phyloP scores from a whole-genome alignment of 2,888 invertebrate species.

The Schizotus pectinicornis region DNA sequence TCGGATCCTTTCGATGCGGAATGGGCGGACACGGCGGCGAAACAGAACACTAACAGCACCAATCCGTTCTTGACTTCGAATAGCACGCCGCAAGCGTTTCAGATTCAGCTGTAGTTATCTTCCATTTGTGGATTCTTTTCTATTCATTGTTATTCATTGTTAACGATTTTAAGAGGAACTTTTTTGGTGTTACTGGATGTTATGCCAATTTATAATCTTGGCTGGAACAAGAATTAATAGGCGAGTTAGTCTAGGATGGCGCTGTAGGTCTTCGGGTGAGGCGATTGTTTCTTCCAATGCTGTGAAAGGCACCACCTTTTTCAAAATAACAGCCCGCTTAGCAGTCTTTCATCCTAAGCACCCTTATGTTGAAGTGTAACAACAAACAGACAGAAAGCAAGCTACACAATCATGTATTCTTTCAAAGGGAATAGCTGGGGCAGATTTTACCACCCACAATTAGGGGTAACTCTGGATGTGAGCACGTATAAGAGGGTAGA shows the following conservation, averaged over 20 bases:
- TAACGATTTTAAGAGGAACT: conserved; percentile 14
- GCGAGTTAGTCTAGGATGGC: background rate
- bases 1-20: conserved; percentile 84
- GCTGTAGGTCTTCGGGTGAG: no score
- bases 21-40: conserved; percentile 74
- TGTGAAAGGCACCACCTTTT: no score
- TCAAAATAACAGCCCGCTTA: no score
- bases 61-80: conserved; percentile 66
- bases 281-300: no score
- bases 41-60: conserved; percentile 62
- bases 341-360: no score
- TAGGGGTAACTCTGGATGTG: no score
- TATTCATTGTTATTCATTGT: conserved; percentile 29
- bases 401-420: no score
- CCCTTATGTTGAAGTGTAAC: no score
- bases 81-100: conserved; percentile 63
- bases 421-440: no score
- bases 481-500: no score
- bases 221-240: background rate
- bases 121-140: conserved; percentile 14
- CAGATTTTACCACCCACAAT: no score
- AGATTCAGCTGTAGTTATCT: conserved; percentile 64
- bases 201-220: background rate
- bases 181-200: background rate
- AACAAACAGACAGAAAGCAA: no score